Evolutionary conservation across 2,797 vertebrate species (phyloP).

Genomic region (Phrynocephalus guinanensis): DNA sequence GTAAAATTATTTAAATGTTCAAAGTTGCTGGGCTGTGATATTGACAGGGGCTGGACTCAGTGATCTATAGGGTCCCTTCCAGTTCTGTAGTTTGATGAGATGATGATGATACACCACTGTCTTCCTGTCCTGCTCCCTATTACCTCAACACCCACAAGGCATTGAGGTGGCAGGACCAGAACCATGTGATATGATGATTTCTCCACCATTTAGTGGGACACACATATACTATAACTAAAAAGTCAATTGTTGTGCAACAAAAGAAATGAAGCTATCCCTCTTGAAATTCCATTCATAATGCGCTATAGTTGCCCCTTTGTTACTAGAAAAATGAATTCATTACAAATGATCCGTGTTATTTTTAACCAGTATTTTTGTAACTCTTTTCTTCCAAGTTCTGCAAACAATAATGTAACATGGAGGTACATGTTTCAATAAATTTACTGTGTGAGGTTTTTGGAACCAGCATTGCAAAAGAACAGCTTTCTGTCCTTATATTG

Average conservation of each 20-base stretch:
- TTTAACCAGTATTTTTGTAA: background rate
- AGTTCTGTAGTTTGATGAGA: too few species aligned
- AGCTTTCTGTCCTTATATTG: constrained; percentile 14
- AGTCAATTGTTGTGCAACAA: background rate
- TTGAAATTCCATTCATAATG: background rate
- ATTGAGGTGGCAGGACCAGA: background rate
- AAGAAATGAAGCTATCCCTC: background rate
- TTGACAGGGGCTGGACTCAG: too few species aligned
- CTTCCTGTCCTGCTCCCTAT: background rate
- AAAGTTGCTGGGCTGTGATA: too few species aligned
- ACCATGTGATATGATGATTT: background rate
- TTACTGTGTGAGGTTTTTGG: background rate
- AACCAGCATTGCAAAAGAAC: background rate
- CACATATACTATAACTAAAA: background rate
- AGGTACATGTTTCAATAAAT: background rate
- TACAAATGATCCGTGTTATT: background rate
- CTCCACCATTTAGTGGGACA: background rate
- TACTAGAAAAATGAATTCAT: background rate
- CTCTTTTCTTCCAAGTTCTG: background rate
- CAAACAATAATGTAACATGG: background rate
- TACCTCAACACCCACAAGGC: background rate
- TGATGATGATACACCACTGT: background rate
- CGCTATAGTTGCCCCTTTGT: background rate
- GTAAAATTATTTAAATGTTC: too few species aligned
- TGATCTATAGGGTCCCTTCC: too few species aligned